Conservation (phyloP, 2,888 invertebrate genomes). For the Argyresthia goedartella region DNA sequence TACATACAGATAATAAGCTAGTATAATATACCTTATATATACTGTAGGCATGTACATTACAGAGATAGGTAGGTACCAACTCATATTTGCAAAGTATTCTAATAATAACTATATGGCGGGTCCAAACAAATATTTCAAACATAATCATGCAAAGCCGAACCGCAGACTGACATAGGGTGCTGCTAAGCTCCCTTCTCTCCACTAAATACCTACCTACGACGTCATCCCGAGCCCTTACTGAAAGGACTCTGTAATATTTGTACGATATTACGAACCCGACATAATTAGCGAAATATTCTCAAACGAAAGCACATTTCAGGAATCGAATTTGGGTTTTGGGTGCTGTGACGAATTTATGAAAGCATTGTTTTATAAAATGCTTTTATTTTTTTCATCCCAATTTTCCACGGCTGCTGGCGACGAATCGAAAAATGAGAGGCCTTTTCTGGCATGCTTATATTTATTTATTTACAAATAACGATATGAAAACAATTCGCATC, state of each 20-base stretch:
- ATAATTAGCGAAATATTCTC: conserved; percentile 31
- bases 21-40: too few species aligned
- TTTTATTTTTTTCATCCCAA: background rate
- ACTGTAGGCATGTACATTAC: too few species aligned
- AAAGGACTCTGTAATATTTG: conserved; percentile 45
- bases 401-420: background rate
- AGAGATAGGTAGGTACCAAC: too few species aligned
- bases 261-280: conserved; percentile 26
- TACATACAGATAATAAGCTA: too few species aligned
- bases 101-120: too few species aligned
- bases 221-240: conserved; percentile 15
- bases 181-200: conserved; percentile 21
- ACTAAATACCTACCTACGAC: conserved; percentile 4
- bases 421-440: too few species aligned
- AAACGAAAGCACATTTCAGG: background rate
- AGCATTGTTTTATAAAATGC: background rate
- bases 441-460: too few species aligned
- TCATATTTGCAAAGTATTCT: too few species aligned
- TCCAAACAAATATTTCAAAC: conserved; percentile 24
- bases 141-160: conserved; percentile 18
- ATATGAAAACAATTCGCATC: too few species aligned
- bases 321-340: background rate
- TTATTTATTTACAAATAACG: too few species aligned
- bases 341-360: too few species aligned
- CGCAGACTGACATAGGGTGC: conserved; percentile 22